Base-by-base conservation (phyloP, 2,797 vertebrate species). In the Chaetodon trifasciatus region DNA sequence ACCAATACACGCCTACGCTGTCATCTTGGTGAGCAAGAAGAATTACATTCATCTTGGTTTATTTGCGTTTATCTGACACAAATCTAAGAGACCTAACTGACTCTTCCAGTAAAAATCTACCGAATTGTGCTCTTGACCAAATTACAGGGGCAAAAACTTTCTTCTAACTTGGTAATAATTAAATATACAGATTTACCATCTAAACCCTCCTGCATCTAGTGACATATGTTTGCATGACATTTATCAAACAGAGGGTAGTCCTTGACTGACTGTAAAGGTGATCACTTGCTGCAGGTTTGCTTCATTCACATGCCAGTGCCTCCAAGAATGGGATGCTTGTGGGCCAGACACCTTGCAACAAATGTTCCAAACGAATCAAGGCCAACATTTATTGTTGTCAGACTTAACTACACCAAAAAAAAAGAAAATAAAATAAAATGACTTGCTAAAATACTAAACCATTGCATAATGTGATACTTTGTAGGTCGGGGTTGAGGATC, bases 1-100 rank as follows among this genome's bases (percentile, higher is more conserved):
- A 97, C 96, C 71, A 97, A 98, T 82, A 95, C 96, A 11, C 93
- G 97, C 0, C 93, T 98, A 65, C 95, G 97, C 53, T 98, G 97
- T 83, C 97, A 98, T 72, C 93, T 98, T 64, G 97, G 97, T 97
- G 83, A 93, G 95, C 90, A 69, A 71, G 74, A 77, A 37, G 0
- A 37, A 28, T 62, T 40, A 19, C 39, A 32, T 17, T 42, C 1
- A 21, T 35, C 0, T 0, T 53, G n/a, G 16, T 50, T 56, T 37
- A 32, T n/a, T 23, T 47, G 46, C 3, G 24, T 69, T 50, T 3
- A 56, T 40, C 35, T 50, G 8, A n/a, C 0, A n/a, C 17, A 50
- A 19, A 7, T 50, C 47, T 50, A 7, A 40, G n/a, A 57, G 16
- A 17, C 4, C 16, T 63, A 1, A 15, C 10, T 52, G 19, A 10